Base-by-base conservation (phyloP, 2,797 vertebrate species). In the Meda fulgida region DNA sequence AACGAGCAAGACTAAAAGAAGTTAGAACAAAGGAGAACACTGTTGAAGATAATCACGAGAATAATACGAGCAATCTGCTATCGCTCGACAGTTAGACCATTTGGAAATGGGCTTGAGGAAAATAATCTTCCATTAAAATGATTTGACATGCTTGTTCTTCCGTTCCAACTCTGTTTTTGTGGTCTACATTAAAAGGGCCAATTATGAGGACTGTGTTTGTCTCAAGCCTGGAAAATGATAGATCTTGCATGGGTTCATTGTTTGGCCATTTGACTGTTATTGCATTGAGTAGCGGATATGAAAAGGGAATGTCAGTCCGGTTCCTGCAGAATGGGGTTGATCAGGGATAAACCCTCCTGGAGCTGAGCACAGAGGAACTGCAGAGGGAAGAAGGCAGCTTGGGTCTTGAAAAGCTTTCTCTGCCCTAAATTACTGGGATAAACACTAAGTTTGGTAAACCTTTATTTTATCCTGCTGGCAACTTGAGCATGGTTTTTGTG, bases 101-200 rank as follows among this genome's bases (percentile, higher is more conserved):
- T 77, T 63, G 48, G 80, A 86, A 86, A 83, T 90, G 84, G 58
- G 66, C 76, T 78, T 85, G 67, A 79, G 46, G 58, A 63, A 87
- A 86, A 88, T 79, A 85, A 86, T 84, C 87, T 87, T 73, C 78
- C 65, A 89, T 87, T 87, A 81, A 85, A 85, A 75, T 78, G 48
- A 78, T 88, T 85, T 78, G 79, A 88, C 77, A 87, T 83, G 76
- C 51, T 46, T 77, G 65, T 51, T 83, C 79, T 78, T 65, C 60
- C 16, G 40, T 63, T 60, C 72, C 40, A 16, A 40, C 60, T 60
- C 19, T 76, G 31, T 70, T 85, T 51, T 83, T 65, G 26, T 55
- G 34, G 72, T n/a, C 29, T 84, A 80, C 46, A 58, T 71, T 76
- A 51, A 86, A 88, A 83, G 19, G 60, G 8, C 76, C 71, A 84